A percentile compares a stretch with the other conserved stretches of the same genome.
These are phyloP conservation scores for Chloroceryle inda DNA, from an alignment of 2,797 vertebrate genomes.

Conservation along the genomic window DNA sequence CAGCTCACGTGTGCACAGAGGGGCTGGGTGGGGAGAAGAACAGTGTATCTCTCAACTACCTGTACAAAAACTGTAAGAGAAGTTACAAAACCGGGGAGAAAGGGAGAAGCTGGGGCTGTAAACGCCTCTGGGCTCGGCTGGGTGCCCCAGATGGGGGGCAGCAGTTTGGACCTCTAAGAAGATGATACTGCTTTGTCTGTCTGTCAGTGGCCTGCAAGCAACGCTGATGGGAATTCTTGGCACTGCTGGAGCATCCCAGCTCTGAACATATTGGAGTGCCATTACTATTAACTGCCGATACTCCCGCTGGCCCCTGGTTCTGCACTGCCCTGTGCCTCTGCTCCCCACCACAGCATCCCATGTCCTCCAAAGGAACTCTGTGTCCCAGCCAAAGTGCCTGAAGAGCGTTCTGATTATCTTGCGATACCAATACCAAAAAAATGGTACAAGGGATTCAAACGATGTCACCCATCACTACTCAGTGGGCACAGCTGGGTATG, in stretches of 20 bases:
- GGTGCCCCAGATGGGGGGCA: accelerated
- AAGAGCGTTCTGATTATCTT: not conserved
- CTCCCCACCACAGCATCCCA: not conserved
- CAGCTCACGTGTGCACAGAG: slow-evolving; percentile 43
- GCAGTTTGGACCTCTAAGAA: slow-evolving; percentile 3
- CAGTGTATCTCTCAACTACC: slow-evolving; percentile 77
- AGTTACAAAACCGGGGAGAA: slow-evolving; percentile 17
- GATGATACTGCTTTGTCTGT: not conserved
- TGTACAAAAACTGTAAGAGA: slow-evolving; percentile 60
- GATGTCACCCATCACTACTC: not conserved
- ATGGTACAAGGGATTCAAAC: not conserved
- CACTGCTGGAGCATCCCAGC: not conserved
- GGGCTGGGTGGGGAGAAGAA: slow-evolving; percentile 14
- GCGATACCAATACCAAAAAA: not conserved
- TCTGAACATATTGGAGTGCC: not conserved
- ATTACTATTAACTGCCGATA: not conserved
- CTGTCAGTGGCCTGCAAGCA: not conserved
- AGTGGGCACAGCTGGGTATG: not conserved
- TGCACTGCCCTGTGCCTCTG: not conserved
- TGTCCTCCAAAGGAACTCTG: not conserved
- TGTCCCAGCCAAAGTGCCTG: not conserved
- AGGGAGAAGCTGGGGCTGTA: slow-evolving; percentile 9
- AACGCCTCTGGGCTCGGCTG: not conserved
- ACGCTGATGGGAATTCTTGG: not conserved
- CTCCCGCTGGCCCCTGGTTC: not conserved